A percentile compares a stretch with the other conserved stretches of the same genome.
These are phyloP conservation scores for Eurosta solidaginis DNA, from an alignment of 1,140 invertebrate genomes.

Conservation along the genomic window DNA sequence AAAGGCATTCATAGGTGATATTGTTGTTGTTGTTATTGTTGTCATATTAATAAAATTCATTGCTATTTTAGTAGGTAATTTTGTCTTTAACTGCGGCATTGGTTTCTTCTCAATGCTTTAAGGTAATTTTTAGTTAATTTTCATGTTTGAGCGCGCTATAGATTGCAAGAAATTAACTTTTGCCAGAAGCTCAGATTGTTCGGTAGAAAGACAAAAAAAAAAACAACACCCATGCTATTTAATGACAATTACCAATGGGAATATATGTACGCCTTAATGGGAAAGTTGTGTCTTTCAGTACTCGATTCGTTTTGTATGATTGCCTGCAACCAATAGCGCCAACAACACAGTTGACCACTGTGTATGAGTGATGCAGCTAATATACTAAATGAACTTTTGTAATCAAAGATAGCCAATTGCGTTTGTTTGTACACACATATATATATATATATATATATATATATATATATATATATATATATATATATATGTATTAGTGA, in stretches of 20 bases:
- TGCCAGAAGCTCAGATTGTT: not conserved
- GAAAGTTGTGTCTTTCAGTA: not conserved
- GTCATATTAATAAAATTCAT: not conserved
- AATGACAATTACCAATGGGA: not conserved
- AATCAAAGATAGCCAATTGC: no score
- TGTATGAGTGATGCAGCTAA: slow-evolving; percentile 6
- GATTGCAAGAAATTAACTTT: slow-evolving; percentile 28
- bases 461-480: not conserved
- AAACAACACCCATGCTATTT: not conserved
- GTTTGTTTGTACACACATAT: not conserved
- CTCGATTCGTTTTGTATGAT: slow-evolving; percentile 12
- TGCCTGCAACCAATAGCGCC: slow-evolving; percentile 7
- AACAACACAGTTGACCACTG: not conserved
- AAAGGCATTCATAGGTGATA: not conserved
- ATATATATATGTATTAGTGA: not conserved
- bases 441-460: not conserved
- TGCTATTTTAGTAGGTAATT: not conserved
- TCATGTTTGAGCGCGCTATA: slow-evolving; percentile 14
- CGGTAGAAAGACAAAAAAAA: not conserved
- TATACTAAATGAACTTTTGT: not conserved
- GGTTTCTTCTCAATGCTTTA: not conserved
- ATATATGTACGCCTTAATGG: not conserved
- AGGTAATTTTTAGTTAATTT: slow-evolving; percentile 27
- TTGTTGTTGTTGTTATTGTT: not conserved
- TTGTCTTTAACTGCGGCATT: not conserved